These are phyloP conservation scores for Leptodactylus fallax DNA, from an alignment of 2,797 vertebrate genomes.

Conservation along the genomic window DNA sequence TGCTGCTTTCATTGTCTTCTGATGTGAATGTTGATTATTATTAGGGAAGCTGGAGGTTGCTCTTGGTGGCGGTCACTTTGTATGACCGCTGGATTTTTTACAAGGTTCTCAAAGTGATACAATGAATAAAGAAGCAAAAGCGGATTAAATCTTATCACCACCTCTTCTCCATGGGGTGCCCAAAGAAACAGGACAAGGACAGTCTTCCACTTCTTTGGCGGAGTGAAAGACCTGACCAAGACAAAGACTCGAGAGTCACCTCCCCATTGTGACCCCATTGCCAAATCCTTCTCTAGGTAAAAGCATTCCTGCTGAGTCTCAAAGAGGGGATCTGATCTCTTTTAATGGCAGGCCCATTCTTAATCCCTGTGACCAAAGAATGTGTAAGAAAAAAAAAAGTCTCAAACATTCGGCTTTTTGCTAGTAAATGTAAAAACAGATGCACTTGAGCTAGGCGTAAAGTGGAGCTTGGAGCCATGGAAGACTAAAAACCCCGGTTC, in stretches of 20 bases:
- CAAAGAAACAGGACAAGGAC: no score
- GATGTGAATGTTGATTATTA: constrained; percentile 13
- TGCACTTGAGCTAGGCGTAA: background rate
- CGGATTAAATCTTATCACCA: background rate
- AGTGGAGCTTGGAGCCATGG: no score
- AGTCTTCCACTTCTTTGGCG: background rate
- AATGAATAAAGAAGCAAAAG: background rate
- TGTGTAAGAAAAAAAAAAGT: background rate
- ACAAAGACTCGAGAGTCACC: background rate
- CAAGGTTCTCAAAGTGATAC: background rate
- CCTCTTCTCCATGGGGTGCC: background rate
- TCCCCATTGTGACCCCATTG: background rate
- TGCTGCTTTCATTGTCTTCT: background rate
- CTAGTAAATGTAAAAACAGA: background rate
- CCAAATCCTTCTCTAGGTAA: background rate
- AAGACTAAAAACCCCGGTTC: no score
- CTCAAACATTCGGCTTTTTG: background rate
- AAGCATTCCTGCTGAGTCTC: background rate
- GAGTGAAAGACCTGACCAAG: background rate
- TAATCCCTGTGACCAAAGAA: background rate
- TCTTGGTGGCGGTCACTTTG: background rate
- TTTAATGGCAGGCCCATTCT: background rate
- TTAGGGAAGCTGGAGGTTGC: background rate
- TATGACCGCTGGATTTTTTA: background rate
- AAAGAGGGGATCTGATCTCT: background rate